Base-by-base conservation (phyloP, 2,113 vertebrate genomes). In the Pleuronectes platessa region DNA sequence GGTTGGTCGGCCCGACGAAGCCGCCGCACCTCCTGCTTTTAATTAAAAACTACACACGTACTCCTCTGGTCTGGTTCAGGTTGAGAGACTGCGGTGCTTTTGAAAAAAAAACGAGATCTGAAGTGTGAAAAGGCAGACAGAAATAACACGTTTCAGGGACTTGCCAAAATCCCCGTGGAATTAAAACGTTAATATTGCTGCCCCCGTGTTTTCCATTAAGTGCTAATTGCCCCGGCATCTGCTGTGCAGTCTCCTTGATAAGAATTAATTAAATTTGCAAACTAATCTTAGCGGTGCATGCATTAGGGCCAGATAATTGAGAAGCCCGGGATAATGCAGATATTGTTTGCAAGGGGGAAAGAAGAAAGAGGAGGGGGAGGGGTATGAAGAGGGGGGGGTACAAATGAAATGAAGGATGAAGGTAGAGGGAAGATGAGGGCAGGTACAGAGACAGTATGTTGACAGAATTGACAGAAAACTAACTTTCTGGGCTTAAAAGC, bases 191-290 rank as follows among this genome's bases (percentile, higher is more conserved):
- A 91, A 93, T 93, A 93, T 92, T 85, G 84, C 88, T 88, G 86
- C 90, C 90, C 87, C 79, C 63, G 56, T 91, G 90, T 93, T 94
- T 93, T 94, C 90, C 91, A 94, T 94, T 93, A 94, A 93, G 90
- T 90, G 87, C 89, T 93, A 93, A 94, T 93, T 95, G 92, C 93
- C 88, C 88, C 78, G 88, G 91, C 93, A 93, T 93, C 93, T 93
- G 92, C 89, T 94, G 86, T 88, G 79, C 85, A 84, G 93, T 85
- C 91, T 92, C 87, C 91, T 94, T 93, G 93, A 95, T 94, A 94
- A 93, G 92, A 93, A 93, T 94, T 93, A 92, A 94, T 95, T 93
- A 93, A 90, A 93, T 93, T 92, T 93, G 93, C 90, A 91, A 93
- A 94, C 90, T 90, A 93, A 94, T 94, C 92, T 91, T 92, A 88